Evolutionary conservation across 2,888 invertebrate genomes (phyloP), one percentile per base, ranked within the genome.

Genomic region (Dryococelus australis): DNA sequence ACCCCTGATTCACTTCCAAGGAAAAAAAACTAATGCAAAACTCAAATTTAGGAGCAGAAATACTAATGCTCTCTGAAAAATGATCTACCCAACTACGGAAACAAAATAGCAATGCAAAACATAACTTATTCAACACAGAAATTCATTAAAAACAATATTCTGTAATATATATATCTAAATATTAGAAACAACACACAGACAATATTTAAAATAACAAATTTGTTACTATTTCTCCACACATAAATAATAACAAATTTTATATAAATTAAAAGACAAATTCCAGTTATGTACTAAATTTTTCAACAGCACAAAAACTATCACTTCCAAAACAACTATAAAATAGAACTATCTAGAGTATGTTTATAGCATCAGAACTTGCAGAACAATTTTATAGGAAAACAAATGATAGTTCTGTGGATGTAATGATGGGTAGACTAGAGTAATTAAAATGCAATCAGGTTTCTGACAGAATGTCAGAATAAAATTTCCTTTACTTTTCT

Each of bases 1-100:
- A 65, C 65, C 65, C 65, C 65, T 65, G 65, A 65, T 65, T 65
- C 65, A 65, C n/a, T 65, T 24, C 65, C 65, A 65, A 65, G n/a
- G 65, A 65, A 65, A 65, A 65, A n/a, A n/a, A 65, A 65, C n/a
- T 16, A 65, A 65, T 65, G 65, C 65, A 65, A 65, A 16, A 65
- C 51, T 24, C 65, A 65, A 65, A 65, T n/a, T 47, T n/a, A 24
- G 8, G 65, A 24, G 65, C 65, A 65, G 16, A 65, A 65, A n/a
- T 24, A 65, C 65, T 65, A 16, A 65, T n/a, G 12, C 51, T 20
- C 16, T 65, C n/a, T 65, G 10, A n/a, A 10, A 65, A 65, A 5
- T 65, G 20, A 65, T 24, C 65, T 65, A 65, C 12, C 24, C 10
- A 65, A n/a, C 65, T 65, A 65, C 65, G 24, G 8, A 65, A 65